Evolutionary conservation across 1,140 invertebrate species (phyloP).

Genomic region (Thaumetopoea pityocampa): DNA sequence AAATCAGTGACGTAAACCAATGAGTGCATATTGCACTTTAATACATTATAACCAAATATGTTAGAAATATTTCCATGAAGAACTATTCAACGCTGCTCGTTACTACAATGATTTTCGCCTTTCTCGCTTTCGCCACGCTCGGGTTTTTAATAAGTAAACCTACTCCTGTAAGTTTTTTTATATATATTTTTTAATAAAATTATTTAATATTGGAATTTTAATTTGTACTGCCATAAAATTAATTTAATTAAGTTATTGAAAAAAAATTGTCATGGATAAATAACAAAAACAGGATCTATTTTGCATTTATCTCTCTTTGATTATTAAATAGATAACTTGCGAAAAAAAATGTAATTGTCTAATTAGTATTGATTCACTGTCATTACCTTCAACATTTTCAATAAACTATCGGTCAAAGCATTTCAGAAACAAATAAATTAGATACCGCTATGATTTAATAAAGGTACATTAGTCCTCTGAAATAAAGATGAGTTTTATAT

Average conservation of each 20-base stretch:
- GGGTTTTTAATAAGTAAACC: slow-evolving; percentile 34
- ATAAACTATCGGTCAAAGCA: no score
- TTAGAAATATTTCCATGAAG: slow-evolving; percentile 36
- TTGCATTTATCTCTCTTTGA: no score
- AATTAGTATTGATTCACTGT: no score
- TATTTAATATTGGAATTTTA: background rate
- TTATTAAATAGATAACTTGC: no score
- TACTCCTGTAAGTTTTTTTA: slow-evolving; percentile 36
- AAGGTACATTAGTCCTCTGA: no score
- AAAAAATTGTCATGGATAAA: background rate
- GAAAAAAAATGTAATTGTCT: no score
- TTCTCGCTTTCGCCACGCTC: slow-evolving; percentile 38
- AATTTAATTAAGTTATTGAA: background rate
- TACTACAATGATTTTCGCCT: slow-evolving; percentile 47
- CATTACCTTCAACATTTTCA: no score
- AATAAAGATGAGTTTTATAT: no score
- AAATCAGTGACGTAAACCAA: slow-evolving; percentile 1
- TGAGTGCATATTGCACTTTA: slow-evolving; percentile 29
- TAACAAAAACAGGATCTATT: background rate
- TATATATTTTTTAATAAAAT: background rate
- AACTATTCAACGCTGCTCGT: slow-evolving; percentile 29
- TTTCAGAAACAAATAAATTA: no score
- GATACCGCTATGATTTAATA: no score
- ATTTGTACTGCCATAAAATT: background rate
- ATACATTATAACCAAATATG: slow-evolving; percentile 21